Conservation (phyloP, 1,140 invertebrate species). For the Diploscapter pachys region DNA sequence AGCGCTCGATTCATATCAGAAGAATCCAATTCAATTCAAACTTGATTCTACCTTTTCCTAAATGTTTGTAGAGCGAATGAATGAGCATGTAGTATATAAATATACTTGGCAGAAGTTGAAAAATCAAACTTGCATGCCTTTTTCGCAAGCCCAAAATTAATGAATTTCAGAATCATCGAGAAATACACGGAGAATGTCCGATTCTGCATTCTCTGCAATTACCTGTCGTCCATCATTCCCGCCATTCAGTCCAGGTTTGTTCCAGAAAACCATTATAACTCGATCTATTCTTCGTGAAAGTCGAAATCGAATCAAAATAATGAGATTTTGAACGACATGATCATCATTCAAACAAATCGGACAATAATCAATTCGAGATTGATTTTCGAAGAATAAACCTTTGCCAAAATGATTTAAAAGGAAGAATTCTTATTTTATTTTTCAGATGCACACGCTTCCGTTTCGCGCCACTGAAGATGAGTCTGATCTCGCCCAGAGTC, state of each 20-base stretch:
- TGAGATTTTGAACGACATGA: too few species aligned
- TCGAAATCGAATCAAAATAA: background rate
- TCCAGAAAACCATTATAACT: conserved; percentile 4
- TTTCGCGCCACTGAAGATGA: conserved; percentile 79
- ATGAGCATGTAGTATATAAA: background rate
- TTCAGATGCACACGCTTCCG: conserved; percentile 68
- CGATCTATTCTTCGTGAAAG: conserved; percentile 8
- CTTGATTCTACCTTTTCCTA: background rate
- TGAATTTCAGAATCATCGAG: conserved; percentile 76
- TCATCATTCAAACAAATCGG: too few species aligned
- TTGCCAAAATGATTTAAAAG: too few species aligned
- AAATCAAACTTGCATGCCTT: background rate
- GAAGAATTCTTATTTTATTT: background rate
- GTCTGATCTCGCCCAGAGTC: conserved; percentile 72
- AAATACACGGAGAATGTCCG: conserved; percentile 96
- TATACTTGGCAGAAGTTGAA: background rate
- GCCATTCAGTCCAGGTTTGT: conserved; percentile 89
- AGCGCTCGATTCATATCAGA: background rate
- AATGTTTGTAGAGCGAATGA: background rate
- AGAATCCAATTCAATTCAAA: background rate
- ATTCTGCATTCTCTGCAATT: conserved; percentile 99
- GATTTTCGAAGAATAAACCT: too few species aligned
- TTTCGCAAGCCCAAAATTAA: too few species aligned
- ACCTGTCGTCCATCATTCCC: conserved; percentile 95
- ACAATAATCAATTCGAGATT: too few species aligned